Evolutionary conservation across 2,113 vertebrate species (phyloP).

Genomic region (Tor tambroides): DNA sequence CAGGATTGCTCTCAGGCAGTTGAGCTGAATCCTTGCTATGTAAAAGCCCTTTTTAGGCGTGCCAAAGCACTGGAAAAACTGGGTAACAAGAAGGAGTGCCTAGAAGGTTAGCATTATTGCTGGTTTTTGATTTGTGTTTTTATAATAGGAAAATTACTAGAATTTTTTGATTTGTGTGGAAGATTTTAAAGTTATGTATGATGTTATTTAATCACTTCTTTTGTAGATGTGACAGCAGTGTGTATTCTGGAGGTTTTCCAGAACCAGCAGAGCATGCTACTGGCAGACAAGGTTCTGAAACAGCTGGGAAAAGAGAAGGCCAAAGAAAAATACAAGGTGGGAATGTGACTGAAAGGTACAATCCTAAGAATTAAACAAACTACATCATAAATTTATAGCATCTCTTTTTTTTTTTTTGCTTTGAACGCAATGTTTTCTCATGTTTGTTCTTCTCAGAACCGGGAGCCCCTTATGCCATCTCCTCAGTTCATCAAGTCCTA

Average conservation of each 20-base stretch:
- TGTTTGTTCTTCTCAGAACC: conserved; percentile 80
- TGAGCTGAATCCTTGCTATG: conserved; percentile 92
- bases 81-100: conserved; percentile 96
- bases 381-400: not conserved
- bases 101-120: conserved; percentile 84
- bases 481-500: conserved; percentile 99
- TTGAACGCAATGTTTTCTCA: not conserved
- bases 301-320: conserved; percentile 98
- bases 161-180: not conserved
- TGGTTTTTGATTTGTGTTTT: not conserved
- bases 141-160: not conserved
- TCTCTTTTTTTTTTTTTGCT: not conserved
- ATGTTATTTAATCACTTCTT: not conserved
- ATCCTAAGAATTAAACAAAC: not conserved
- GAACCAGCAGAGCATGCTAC: conserved; percentile 98
- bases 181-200: not conserved
- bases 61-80: conserved; percentile 95
- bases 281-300: conserved; percentile 98
- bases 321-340: conserved; percentile 98
- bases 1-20: conserved; percentile 94
- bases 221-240: conserved; percentile 94
- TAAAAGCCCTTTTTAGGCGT: conserved; percentile 97
- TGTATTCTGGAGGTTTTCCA: conserved; percentile 99
- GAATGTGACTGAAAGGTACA: not conserved
- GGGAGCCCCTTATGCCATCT: conserved; percentile 98